Conservation (phyloP, 2,888 invertebrate genomes). For the Capitulum mitella region DNA sequence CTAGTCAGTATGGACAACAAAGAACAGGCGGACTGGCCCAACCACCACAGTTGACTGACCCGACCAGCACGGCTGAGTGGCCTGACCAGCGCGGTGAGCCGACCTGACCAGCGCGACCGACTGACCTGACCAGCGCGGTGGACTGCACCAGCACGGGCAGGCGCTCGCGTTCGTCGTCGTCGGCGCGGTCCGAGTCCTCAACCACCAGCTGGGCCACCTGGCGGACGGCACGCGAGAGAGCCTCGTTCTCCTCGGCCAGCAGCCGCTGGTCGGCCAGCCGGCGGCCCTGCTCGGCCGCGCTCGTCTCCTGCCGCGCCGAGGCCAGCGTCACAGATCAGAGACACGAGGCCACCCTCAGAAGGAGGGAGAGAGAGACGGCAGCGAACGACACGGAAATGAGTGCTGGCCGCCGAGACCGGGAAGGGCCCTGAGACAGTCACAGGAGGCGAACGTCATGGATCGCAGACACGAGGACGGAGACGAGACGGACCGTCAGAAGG, state of each 20-base stretch:
- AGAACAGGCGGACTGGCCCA: too few species aligned
- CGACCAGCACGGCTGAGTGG: background rate
- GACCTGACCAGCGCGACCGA: background rate
- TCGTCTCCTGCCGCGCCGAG: slow-evolving; percentile 55
- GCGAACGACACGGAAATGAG: too few species aligned
- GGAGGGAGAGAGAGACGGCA: background rate
- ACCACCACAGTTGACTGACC: background rate
- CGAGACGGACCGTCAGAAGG: too few species aligned
- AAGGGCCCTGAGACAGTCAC: too few species aligned
- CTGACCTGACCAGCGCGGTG: slow-evolving; percentile 1
- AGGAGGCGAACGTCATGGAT: too few species aligned
- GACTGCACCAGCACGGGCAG: background rate
- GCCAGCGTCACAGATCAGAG: slow-evolving; percentile 30
- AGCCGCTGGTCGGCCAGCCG: slow-evolving; percentile 51
- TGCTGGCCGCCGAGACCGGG: too few species aligned
- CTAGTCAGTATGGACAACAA: too few species aligned
- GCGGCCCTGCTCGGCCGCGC: slow-evolving; percentile 56
- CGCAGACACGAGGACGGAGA: too few species aligned
- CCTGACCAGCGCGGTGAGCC: background rate
- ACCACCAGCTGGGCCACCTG: slow-evolving; percentile 89
- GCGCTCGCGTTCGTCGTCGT: too few species aligned
- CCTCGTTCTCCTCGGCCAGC: slow-evolving; percentile 69
- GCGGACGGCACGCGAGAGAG: slow-evolving; percentile 73
- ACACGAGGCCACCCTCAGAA: background rate
- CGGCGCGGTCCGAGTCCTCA: slow-evolving; percentile 38